These are phyloP conservation scores for Machimus rusticus DNA, from an alignment of 2,888 invertebrate genomes.

Conservation along the genomic window DNA sequence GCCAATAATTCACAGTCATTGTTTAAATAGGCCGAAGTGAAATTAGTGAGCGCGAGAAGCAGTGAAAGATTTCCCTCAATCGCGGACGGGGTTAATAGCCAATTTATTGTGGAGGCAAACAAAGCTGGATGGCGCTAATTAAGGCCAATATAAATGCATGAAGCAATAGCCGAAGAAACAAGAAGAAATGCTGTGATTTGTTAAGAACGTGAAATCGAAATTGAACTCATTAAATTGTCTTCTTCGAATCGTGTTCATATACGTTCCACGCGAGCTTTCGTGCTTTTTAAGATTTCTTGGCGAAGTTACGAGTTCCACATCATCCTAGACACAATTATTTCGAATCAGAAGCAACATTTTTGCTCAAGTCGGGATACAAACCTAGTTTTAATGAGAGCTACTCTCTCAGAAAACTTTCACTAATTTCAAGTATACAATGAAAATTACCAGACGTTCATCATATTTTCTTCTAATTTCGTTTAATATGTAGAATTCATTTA, in stretches of 20 bases:
- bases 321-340: not conserved
- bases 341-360: not conserved
- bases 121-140: not conserved
- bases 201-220: not conserved
- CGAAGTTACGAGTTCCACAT: not conserved
- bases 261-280: not conserved
- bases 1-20: not conserved
- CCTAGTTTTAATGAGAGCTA: not conserved
- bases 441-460: too few species aligned
- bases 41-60: not conserved
- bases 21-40: not conserved
- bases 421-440: too few species aligned
- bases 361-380: not conserved
- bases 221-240: not conserved
- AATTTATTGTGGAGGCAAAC: not conserved
- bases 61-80: not conserved
- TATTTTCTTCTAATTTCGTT: too few species aligned
- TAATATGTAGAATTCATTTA: too few species aligned
- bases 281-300: not conserved
- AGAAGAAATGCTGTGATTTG: constrained; percentile 9
- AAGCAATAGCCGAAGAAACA: not conserved
- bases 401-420: too few species aligned
- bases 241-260: not conserved
- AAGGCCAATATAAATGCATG: constrained; percentile 6
- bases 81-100: not conserved